Base-by-base conservation (phyloP, 2,888 invertebrate species). In the Microctonus brassicae region DNA sequence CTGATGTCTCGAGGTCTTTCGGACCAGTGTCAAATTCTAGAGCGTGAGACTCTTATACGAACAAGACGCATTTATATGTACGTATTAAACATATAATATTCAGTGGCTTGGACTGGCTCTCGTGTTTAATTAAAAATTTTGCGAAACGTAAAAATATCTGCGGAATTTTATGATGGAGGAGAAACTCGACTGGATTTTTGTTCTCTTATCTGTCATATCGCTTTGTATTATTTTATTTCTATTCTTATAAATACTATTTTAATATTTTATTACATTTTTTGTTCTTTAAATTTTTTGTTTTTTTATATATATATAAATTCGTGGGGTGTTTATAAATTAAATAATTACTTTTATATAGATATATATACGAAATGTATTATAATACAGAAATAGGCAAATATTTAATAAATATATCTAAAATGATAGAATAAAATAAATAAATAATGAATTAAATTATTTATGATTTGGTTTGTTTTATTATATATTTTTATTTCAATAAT, bases 1-100 rank as follows among this genome's bases (percentile, higher is more conserved):
- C 79, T 80, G 83, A 22, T 20, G 65, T 68, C 58, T 74, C 69
- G 69, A 60, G 64, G 42, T 79, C 79, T 79, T 72, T 74, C 78
- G 77, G 79, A 78, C 80, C 79, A 82, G 84, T 84, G 83, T 85
- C 86, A 84, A 83, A 86, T 84, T 82, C 81, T 81, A 78, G 83
- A 82, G 84, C 86, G 86, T 86, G 86, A 82, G 86, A 86, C 39
- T 68, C 68, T 57, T 65, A 58, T 47, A 17, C 17, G 17, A 17
- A 9, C 33, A 66, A 66, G 52, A 60, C 72, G 62, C 62, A 69
- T 71, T 64, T 66, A 65, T 71, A 69, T 58, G 60, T n/a, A n/a
- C n/a, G n/a, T n/a, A n/a, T n/a, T n/a, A n/a, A n/a, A n/a, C n/a
- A n/a, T n/a, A n/a, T n/a, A n/a, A 62, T 24, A 10, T 26, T 33